A percentile compares a stretch with the other conserved stretches of the same genome.
These are phyloP conservation scores for Phalloptychus januarius DNA, from an alignment of 2,797 vertebrate genomes.

Conservation along the genomic window DNA sequence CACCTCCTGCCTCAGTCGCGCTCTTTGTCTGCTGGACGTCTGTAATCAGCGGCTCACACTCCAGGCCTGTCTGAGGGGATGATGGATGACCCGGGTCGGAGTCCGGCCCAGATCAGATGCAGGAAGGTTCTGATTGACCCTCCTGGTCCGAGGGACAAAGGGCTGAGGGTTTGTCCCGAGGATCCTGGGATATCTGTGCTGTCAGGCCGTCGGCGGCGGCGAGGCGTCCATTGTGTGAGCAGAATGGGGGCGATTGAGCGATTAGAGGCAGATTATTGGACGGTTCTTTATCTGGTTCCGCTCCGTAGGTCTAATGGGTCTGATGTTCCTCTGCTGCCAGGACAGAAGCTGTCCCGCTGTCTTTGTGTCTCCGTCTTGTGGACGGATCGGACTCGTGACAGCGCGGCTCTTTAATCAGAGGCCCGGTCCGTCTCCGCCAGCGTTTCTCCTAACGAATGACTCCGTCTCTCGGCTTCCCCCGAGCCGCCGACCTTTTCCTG, in stretches of 20 bases:
- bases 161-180: constrained; percentile 31
- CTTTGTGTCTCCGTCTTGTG: background rate
- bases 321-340: background rate
- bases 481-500: constrained; percentile 65
- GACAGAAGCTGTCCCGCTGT: background rate
- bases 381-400: background rate
- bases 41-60: constrained; percentile 14
- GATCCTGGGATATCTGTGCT: constrained; percentile 38
- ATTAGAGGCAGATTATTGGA: constrained; percentile 63
- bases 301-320: background rate
- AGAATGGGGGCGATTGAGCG: constrained; percentile 51
- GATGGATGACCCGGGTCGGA: constrained; percentile 90
- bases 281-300: constrained; percentile 17
- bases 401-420: constrained; percentile 33
- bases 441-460: constrained; percentile 61
- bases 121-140: constrained; percentile 66
- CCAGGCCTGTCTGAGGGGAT: constrained; percentile 63
- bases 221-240: constrained; percentile 64
- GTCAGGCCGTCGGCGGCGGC: constrained; percentile 47
- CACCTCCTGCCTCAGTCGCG: background rate
- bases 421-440: constrained; percentile 22
- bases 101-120: constrained; percentile 84
- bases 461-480: constrained; percentile 42
- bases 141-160: constrained; percentile 68
- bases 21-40: constrained; percentile 10